phyloP scores from a whole-genome alignment of 1,140 invertebrate species.

The Stenopsyche tienmushanensis region DNA sequence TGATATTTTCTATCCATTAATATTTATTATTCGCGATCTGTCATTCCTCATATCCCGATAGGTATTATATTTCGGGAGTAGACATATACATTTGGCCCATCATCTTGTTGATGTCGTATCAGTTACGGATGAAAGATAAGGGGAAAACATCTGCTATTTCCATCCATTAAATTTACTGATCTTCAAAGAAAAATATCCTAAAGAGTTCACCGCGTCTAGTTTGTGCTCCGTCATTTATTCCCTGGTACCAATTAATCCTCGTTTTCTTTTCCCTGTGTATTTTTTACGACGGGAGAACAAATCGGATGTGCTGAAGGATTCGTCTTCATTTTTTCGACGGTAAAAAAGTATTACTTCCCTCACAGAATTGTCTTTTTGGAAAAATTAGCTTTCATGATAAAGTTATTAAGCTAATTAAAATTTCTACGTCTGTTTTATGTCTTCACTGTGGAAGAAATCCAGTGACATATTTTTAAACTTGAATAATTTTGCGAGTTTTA shows the following conservation, averaged over 20 bases:
- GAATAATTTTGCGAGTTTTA: too few species aligned
- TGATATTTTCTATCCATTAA: too few species aligned
- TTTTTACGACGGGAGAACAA: neutral
- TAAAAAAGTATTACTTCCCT: neutral
- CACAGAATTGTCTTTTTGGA: neutral
- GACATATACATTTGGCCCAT: too few species aligned
- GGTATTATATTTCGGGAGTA: too few species aligned
- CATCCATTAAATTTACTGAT: neutral
- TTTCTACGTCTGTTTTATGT: constrained; percentile 29
- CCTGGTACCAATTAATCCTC: constrained; percentile 13
- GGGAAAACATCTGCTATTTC: neutral
- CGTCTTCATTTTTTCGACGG: neutral
- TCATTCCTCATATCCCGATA: too few species aligned
- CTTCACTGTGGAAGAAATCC: neutral
- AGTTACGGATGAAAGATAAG: too few species aligned
- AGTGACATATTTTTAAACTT: neutral
- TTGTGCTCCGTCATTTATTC: too few species aligned
- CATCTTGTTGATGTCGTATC: too few species aligned
- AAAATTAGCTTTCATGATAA: constrained; percentile 24
- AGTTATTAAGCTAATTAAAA: constrained; percentile 35
- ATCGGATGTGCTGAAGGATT: neutral
- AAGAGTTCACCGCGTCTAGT: neutral
- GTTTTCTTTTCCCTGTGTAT: neutral
- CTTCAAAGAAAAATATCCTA: neutral
- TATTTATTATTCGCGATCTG: too few species aligned